A percentile compares a stretch with the other conserved stretches of the same genome.
Evolutionary conservation across 2,888 invertebrate species (phyloP).

Genomic region (Congeria kusceri): DNA sequence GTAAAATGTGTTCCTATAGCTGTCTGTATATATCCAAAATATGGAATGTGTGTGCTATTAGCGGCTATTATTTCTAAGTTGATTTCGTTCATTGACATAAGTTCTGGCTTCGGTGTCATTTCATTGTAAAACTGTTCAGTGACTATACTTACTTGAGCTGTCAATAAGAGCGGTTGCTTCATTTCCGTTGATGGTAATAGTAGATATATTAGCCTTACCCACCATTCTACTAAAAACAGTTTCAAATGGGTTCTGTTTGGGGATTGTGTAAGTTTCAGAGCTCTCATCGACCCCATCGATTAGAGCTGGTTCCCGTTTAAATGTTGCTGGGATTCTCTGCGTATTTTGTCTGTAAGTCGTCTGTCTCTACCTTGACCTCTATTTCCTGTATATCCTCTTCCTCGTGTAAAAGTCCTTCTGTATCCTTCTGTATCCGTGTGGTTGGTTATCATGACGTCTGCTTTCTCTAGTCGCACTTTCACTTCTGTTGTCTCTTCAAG

Average conservation of each 20-base stretch:
- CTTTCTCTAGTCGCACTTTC: not conserved
- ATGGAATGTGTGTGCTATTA: constrained; percentile 12
- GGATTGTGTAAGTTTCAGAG: not conserved
- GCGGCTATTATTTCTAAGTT: constrained; percentile 9
- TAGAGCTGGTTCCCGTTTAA: constrained; percentile 14
- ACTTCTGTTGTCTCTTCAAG: not conserved
- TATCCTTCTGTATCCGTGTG: not conserved
- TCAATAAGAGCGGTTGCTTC: constrained; percentile 11
- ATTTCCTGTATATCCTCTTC: not conserved
- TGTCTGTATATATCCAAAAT: constrained; percentile 17
- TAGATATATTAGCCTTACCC: not conserved
- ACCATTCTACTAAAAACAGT: not conserved
- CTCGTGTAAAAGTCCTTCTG: not conserved
- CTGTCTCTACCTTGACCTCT: not conserved
- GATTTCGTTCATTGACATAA: constrained; percentile 3
- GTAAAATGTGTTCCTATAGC: not conserved
- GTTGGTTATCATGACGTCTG: not conserved
- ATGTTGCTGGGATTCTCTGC: not conserved
- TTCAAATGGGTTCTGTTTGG: not conserved
- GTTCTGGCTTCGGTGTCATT: not conserved
- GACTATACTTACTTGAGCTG: constrained; percentile 4
- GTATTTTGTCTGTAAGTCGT: not conserved
- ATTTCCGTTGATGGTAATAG: not conserved
- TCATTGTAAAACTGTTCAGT: constrained; percentile 3
- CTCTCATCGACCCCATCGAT: constrained; percentile 4